These are phyloP conservation scores for Diacarnus erythraeanus DNA, from an alignment of 37 sponge, comb jelly and placozoan genomes.

Conservation along the genomic window DNA sequence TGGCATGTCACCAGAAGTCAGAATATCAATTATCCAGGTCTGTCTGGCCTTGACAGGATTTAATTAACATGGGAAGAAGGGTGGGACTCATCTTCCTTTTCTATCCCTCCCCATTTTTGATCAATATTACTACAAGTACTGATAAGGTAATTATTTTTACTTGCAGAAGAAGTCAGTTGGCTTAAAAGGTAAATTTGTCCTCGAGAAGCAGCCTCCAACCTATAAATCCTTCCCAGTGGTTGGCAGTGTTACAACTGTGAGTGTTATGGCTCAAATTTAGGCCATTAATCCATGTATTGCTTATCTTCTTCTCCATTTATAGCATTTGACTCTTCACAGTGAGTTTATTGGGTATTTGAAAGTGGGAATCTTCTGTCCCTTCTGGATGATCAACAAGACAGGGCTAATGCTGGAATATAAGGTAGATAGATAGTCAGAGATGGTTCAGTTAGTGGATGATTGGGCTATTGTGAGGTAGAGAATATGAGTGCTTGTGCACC, in stretches of 20 bases:
- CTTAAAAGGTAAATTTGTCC: slow-evolving; percentile 28
- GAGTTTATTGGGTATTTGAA: slow-evolving; percentile 58
- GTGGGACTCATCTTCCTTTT: no score
- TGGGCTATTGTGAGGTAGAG: no score
- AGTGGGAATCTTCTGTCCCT: slow-evolving; percentile 69
- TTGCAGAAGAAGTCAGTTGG: slow-evolving; percentile 2
- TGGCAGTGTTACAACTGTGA: neutral
- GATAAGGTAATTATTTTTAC: neutral
- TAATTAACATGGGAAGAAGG: no score
- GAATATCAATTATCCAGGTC: slow-evolving; percentile 3
- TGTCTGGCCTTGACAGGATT: neutral
- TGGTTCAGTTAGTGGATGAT: no score
- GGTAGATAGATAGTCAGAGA: no score
- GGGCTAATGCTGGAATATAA: slow-evolving; percentile 65
- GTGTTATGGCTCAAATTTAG: neutral
- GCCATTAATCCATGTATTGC: neutral
- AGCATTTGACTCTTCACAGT: slow-evolving; percentile 45
- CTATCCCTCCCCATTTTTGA: no score
- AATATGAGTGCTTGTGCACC: no score
- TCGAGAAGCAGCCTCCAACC: slow-evolving; percentile 18
- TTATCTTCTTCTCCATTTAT: neutral
- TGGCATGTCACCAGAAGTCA: slow-evolving; percentile 14
- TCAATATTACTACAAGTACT: no score
- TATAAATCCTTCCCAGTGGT: slow-evolving; percentile 22
- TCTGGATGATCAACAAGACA: slow-evolving; percentile 93